Conservation (phyloP, 2,888 invertebrate species). For the Sepiola atlantica region DNA sequence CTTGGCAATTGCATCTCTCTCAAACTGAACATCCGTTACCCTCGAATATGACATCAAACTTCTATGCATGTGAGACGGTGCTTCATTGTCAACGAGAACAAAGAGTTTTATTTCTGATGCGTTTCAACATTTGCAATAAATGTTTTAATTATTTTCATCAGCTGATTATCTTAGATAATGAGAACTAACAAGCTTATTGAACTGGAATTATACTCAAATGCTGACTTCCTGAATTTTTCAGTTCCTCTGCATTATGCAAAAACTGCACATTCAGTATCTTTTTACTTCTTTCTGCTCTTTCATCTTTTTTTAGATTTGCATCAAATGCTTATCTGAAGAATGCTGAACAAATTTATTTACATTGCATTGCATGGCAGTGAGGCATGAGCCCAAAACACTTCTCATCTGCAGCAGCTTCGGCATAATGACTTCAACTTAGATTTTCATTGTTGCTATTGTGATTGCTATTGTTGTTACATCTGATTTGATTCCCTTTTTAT, state of each 20-base stretch:
- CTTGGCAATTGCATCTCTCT: no score
- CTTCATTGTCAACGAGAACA: background rate
- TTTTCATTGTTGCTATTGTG: background rate
- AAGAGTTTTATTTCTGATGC: background rate
- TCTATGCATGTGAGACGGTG: background rate
- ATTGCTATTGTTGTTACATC: background rate
- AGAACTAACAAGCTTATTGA: background rate
- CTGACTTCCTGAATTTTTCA: background rate
- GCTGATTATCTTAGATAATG: background rate
- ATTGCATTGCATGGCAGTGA: no score
- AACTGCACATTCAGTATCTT: background rate
- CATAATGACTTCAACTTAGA: no score
- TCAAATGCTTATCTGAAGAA: no score
- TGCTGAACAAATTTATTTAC: no score
- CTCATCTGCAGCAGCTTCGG: no score
- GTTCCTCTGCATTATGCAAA: background rate
- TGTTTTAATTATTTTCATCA: background rate
- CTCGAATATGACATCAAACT: background rate
- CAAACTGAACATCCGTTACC: background rate
- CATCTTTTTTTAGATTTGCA: background rate
- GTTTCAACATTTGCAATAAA: background rate
- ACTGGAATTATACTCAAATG: background rate
- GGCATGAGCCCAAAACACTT: no score
- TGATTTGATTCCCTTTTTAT: background rate
- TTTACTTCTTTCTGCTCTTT: background rate